A percentile compares a stretch with the other conserved stretches of the same genome.
Conservation (phyloP, 2,113 vertebrate genomes). For the Machaerirhynchus nigripectus region DNA sequence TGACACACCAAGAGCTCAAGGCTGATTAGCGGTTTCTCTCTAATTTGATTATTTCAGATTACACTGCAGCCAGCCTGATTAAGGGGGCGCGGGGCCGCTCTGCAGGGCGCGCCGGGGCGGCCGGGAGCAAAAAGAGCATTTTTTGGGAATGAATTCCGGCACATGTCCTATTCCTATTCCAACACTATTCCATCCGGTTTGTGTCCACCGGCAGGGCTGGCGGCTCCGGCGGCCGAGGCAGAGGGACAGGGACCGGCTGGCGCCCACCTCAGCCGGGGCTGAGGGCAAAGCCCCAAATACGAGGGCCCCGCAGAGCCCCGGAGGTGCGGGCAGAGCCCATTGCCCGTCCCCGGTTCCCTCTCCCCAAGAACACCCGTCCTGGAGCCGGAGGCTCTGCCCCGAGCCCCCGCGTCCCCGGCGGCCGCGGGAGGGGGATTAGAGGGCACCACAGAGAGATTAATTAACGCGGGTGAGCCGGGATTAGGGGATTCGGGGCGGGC, state of each 20-base stretch:
- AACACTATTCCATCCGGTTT: background rate
- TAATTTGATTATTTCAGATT: conserved; percentile 63
- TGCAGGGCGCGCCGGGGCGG: fast-evolving
- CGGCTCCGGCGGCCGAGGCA: background rate
- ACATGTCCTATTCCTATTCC: background rate
- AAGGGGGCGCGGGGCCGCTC: background rate
- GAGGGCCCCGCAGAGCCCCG: background rate
- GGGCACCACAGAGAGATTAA: background rate
- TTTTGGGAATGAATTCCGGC: background rate
- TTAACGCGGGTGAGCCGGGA: background rate
- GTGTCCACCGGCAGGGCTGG: background rate
- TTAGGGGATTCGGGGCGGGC: background rate
- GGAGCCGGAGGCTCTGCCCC: background rate
- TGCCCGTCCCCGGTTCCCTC: fast-evolving
- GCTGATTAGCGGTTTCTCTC: conserved; percentile 32
- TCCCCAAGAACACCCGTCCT: background rate
- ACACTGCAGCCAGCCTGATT: background rate
- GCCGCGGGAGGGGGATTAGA: background rate
- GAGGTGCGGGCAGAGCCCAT: background rate
- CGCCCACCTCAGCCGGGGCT: fast-evolving
- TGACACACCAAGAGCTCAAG: background rate
- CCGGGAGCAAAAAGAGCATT: background rate
- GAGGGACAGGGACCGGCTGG: background rate
- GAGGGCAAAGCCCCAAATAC: background rate
- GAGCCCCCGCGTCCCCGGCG: background rate